These are phyloP conservation scores for Enoplosus armatus DNA, from an alignment of 2,797 vertebrate species.

Conservation along the genomic window DNA sequence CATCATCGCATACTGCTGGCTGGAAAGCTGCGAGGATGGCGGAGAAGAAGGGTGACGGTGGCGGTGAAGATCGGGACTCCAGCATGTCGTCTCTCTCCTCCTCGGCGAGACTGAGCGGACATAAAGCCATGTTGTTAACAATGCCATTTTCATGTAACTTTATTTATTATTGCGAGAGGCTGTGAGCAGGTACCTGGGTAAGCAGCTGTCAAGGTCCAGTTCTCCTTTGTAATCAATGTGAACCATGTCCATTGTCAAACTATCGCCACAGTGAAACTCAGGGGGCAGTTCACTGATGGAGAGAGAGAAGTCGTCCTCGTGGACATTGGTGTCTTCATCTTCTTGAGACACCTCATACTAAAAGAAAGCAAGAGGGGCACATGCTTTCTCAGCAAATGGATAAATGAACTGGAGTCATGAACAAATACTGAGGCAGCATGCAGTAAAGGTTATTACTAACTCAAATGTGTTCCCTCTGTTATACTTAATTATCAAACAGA, in stretches of 20 bases:
- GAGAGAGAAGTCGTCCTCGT: slow-evolving; percentile 89
- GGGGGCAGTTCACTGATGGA: slow-evolving; percentile 89
- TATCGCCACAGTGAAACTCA: slow-evolving; percentile 88
- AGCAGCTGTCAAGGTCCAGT: slow-evolving; percentile 84
- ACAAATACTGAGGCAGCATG: slow-evolving; percentile 56
- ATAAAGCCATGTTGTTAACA: not conserved
- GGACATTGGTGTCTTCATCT: slow-evolving; percentile 86
- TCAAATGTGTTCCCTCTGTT: slow-evolving; percentile 49
- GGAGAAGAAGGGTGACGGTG: slow-evolving; percentile 96
- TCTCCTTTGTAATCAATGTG: slow-evolving; percentile 87
- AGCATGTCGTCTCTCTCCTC: slow-evolving; percentile 87
- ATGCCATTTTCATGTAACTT: not conserved
- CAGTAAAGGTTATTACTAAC: slow-evolving; percentile 34
- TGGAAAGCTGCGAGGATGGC: slow-evolving; percentile 98
- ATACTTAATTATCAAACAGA: slow-evolving; percentile 42
- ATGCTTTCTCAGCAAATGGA: slow-evolving; percentile 8
- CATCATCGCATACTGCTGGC: slow-evolving; percentile 92
- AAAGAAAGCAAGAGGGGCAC: slow-evolving; percentile 27
- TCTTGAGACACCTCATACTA: slow-evolving; percentile 86
- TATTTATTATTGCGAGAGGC: slow-evolving; percentile 42
- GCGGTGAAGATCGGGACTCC: slow-evolving; percentile 86
- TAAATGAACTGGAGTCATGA: slow-evolving; percentile 12
- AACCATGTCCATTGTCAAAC: slow-evolving; percentile 85
- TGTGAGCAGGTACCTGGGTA: slow-evolving; percentile 88
- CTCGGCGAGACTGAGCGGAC: slow-evolving; percentile 83